A percentile compares a stretch with the other conserved stretches of the same genome.
phyloP scores from a whole-genome alignment of 2,888 invertebrate species.

The Anoplius nigerrimus region DNA sequence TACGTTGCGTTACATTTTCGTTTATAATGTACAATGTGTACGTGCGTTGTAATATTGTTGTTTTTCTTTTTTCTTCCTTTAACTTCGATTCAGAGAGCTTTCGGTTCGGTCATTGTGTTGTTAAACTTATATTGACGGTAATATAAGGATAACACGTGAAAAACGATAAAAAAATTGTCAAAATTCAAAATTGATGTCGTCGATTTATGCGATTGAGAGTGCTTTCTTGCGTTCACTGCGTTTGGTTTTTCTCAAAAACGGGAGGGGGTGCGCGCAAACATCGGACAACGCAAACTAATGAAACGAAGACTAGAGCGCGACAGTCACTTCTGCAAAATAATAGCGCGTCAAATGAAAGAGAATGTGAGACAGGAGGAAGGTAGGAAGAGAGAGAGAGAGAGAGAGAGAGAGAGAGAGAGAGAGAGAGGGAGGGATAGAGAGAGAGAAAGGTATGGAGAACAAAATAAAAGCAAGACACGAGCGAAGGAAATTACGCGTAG shows the following conservation, averaged over 20 bases:
- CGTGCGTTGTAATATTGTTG: conserved; percentile 56
- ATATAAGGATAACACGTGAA: conserved; percentile 68
- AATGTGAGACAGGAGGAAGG: too few species aligned
- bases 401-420: too few species aligned
- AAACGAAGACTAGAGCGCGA: conserved; percentile 55
- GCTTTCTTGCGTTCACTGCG: conserved; percentile 65
- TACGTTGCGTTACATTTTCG: conserved; percentile 66
- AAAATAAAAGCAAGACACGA: too few species aligned
- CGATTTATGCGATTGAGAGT: conserved; percentile 62
- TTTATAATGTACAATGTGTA: conserved; percentile 48
- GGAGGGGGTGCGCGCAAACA: conserved; percentile 67
- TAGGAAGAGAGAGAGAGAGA: too few species aligned
- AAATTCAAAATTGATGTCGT: conserved; percentile 74
- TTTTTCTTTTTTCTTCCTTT: too few species aligned
- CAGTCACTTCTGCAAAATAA: conserved; percentile 58
- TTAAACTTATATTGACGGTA: conserved; percentile 68
- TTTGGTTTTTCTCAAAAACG: conserved; percentile 67
- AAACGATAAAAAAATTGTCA: conserved; percentile 61
- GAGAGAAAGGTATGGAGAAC: too few species aligned
- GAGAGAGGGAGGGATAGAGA: too few species aligned
- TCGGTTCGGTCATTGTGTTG: conserved; percentile 50
- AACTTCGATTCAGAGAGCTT: conserved; percentile 27
- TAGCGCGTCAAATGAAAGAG: conserved; percentile 28
- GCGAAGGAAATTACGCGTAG: too few species aligned
- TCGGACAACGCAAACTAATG: conserved; percentile 55